Evolutionary conservation across 2,113 vertebrate species (phyloP).

Genomic region (Galbula dea): DNA sequence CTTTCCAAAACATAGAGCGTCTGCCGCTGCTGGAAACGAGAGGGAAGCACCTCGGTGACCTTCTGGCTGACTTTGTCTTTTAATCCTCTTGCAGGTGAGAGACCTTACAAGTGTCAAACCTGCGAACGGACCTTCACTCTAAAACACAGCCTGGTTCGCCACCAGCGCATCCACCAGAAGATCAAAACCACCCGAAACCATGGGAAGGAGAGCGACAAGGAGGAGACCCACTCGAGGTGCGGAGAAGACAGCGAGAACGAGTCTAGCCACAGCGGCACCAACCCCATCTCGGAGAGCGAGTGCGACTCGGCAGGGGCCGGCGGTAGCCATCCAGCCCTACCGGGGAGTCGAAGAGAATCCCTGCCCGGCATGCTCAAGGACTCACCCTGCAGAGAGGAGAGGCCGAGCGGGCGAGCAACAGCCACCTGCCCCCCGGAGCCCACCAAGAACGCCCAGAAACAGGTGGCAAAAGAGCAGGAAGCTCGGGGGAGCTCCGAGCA

Average conservation of each 20-base stretch:
- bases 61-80: not conserved
- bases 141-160: conserved; percentile 96
- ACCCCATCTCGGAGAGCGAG: conserved; percentile 81
- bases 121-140: conserved; percentile 95
- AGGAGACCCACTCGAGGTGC: conserved; percentile 60
- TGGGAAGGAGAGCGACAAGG: conserved; percentile 73
- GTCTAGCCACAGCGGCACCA: conserved; percentile 81
- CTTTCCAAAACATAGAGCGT: not conserved
- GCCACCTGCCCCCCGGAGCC: not conserved
- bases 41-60: not conserved
- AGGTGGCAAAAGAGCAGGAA: conserved; percentile 28
- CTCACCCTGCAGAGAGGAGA: conserved; percentile 45
- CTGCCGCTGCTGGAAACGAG: not conserved
- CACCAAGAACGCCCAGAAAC: conserved; percentile 21
- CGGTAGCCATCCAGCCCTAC: conserved; percentile 12
- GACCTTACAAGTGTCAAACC: conserved; percentile 93
- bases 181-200: conserved; percentile 68
- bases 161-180: conserved; percentile 95
- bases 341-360: conserved; percentile 57
- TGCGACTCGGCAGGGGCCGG: conserved; percentile 29
- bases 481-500: conserved; percentile 20
- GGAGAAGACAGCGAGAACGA: conserved; percentile 85
- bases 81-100: conserved; percentile 79
- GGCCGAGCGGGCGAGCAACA: not conserved
- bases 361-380: not conserved